Conservation (phyloP, 2,888 invertebrate species). For the Chouioia cunea region DNA sequence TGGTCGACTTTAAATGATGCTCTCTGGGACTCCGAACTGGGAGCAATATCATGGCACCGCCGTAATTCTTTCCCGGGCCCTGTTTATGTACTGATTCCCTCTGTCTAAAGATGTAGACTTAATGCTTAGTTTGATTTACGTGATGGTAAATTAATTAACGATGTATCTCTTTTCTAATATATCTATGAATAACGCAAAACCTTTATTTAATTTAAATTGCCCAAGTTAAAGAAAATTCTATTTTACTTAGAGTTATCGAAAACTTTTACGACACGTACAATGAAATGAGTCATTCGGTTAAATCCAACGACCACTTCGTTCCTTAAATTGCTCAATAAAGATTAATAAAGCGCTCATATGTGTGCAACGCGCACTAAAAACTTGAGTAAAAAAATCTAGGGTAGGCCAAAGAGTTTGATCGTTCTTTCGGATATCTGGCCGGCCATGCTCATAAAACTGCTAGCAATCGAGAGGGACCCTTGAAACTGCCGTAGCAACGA, state of each 20-base stretch:
- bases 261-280: not conserved
- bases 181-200: too few species aligned
- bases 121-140: too few species aligned
- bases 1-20: conserved; percentile 14
- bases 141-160: too few species aligned
- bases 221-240: too few species aligned
- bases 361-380: conserved; percentile 5
- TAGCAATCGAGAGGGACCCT: conserved; percentile 66
- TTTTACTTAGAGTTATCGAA: too few species aligned
- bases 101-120: too few species aligned
- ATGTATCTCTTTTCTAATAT: too few species aligned
- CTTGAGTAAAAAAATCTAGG: not conserved
- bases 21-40: not conserved
- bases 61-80: not conserved
- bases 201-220: too few species aligned
- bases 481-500: conserved; percentile 63
- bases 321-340: conserved; percentile 4
- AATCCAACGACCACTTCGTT: not conserved
- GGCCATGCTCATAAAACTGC: conserved; percentile 64
- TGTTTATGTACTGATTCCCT: too few species aligned
- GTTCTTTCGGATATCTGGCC: conserved; percentile 3
- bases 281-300: not conserved
- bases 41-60: not conserved
- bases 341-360: not conserved
- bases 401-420: not conserved